Percentiles rank a stretch among this genome's conserved stretches.
Evolutionary conservation across 2,113 vertebrate species (phyloP).

Genomic region (Gymnocephalus cernua): DNA sequence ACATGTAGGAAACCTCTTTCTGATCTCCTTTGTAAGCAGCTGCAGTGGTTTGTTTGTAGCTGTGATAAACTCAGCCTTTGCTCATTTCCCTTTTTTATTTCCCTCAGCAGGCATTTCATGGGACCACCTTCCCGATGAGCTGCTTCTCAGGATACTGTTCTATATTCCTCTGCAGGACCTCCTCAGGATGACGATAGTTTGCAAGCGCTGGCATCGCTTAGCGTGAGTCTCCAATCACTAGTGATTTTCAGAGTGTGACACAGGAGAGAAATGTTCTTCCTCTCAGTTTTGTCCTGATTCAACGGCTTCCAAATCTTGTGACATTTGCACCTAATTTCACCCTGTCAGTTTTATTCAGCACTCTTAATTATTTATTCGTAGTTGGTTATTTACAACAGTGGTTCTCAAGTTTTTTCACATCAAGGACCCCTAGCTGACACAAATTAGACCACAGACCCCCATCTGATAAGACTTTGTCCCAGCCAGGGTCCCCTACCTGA

Average conservation of each 20-base stretch:
- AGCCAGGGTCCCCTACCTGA: too few species aligned
- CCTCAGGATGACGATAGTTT: slow-evolving; percentile 84
- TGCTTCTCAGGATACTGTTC: slow-evolving; percentile 89
- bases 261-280: not conserved
- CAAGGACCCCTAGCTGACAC: too few species aligned
- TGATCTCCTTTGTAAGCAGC: not conserved
- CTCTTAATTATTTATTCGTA: not conserved
- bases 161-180: slow-evolving; percentile 89
- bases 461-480: too few species aligned
- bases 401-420: too few species aligned
- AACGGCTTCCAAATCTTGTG: not conserved
- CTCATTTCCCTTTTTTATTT: too few species aligned
- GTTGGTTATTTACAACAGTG: not conserved
- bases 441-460: too few species aligned
- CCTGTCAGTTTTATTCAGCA: not conserved
- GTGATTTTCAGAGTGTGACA: too few species aligned
- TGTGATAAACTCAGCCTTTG: accelerated
- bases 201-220: slow-evolving; percentile 90
- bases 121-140: slow-evolving; percentile 92
- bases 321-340: not conserved
- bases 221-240: slow-evolving; percentile 84
- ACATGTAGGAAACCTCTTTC: slow-evolving; percentile 28
- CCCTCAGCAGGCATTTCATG: slow-evolving; percentile 85
- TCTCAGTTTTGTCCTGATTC: not conserved
- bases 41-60: not conserved